Evolutionary conservation across 2,113 vertebrate genomes (phyloP).

Genomic region (Anthoscopus minutus): DNA sequence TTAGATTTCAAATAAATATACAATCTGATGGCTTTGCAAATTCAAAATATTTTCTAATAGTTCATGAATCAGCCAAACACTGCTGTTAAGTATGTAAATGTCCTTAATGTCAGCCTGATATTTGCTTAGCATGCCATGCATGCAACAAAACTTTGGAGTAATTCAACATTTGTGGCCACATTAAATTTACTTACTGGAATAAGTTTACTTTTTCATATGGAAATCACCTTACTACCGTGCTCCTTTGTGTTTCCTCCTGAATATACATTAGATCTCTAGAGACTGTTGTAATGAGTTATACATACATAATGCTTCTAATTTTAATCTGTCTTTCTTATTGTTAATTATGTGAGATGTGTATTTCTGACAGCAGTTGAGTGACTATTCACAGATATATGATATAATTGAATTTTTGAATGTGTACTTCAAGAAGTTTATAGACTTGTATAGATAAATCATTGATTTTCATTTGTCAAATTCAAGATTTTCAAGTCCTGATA

Average conservation of each 20-base stretch:
- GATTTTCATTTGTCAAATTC: slow-evolving; percentile 50
- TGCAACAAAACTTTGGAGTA: slow-evolving; percentile 33
- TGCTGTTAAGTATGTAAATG: not conserved
- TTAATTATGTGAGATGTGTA: not conserved
- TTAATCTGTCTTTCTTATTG: slow-evolving; percentile 44
- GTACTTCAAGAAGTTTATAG: slow-evolving; percentile 34
- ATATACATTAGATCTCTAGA: slow-evolving; percentile 15
- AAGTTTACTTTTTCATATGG: slow-evolving; percentile 24
- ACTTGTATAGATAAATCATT: slow-evolving; percentile 29
- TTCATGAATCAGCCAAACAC: not conserved
- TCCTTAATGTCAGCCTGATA: not conserved
- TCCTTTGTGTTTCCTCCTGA: not conserved
- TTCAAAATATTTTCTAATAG: not conserved
- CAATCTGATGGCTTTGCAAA: not conserved
- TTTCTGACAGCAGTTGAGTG: slow-evolving; percentile 45
- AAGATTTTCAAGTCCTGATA: slow-evolving; percentile 31
- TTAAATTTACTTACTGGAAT: not conserved
- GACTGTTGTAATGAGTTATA: slow-evolving; percentile 41
- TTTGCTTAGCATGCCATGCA: slow-evolving; percentile 14
- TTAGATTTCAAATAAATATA: slow-evolving; percentile 1
- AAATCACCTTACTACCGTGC: not conserved
- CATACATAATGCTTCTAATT: slow-evolving; percentile 43
- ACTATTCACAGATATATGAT: slow-evolving; percentile 52
- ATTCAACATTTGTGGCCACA: not conserved
- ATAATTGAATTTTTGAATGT: slow-evolving; percentile 46